These are phyloP conservation scores for Polylopha cassiicola DNA, from an alignment of 2,888 invertebrate species.

Conservation along the genomic window DNA sequence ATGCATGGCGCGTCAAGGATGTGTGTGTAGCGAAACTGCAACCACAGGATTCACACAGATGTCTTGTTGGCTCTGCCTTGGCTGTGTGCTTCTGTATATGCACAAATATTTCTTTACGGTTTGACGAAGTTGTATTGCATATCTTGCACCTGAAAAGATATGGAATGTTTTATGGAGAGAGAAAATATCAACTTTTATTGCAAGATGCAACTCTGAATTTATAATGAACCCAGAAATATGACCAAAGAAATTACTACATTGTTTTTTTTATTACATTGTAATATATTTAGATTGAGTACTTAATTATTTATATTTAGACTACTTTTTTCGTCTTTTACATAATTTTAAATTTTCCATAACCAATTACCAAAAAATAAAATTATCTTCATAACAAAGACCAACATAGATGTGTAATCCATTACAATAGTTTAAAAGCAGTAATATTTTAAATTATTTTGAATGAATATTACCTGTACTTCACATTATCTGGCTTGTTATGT, in stretches of 20 bases:
- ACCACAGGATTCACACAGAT: conserved; percentile 67
- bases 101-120: conserved; percentile 74
- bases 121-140: conserved; percentile 75
- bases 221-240: no score
- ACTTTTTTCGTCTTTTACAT: no score
- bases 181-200: no score
- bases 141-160: conserved; percentile 71
- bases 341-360: no score
- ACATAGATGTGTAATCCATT: background rate
- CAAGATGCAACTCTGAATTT: no score
- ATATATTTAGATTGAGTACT: no score
- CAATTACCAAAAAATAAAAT: conserved; percentile 1
- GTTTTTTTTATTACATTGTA: no score
- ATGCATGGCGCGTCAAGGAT: conserved; percentile 49
- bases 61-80: conserved; percentile 37
- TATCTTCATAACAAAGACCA: background rate
- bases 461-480: conserved; percentile 45
- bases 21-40: conserved; percentile 54
- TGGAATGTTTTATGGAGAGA: conserved; percentile 4
- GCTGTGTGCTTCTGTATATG: conserved; percentile 76
- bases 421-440: no score
- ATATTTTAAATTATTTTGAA: no score
- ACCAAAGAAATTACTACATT: no score
- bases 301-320: no score
- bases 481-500: conserved; percentile 42